Conservation (phyloP, 2,113 vertebrate species). For the Patagioenas fasciata region DNA sequence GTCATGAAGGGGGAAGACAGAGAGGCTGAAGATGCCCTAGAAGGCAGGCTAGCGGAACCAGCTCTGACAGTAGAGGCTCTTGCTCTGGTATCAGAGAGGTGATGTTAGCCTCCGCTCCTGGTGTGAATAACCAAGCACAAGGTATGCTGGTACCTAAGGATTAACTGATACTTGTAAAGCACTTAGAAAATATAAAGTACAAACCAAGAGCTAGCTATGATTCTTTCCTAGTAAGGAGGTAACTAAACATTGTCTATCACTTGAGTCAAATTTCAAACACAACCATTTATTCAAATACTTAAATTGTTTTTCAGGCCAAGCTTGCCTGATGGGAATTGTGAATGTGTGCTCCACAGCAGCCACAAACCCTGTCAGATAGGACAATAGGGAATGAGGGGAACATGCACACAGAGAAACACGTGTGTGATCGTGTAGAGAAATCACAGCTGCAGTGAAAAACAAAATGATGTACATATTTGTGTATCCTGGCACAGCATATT, state of each 20-base stretch:
- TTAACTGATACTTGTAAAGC: slow-evolving; percentile 14
- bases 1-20: background rate
- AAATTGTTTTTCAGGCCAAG: slow-evolving; percentile 23
- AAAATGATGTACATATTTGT: background rate
- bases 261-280: slow-evolving; percentile 32
- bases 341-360: slow-evolving; percentile 22
- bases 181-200: slow-evolving; percentile 8
- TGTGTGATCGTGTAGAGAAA: background rate
- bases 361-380: slow-evolving; percentile 30
- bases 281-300: slow-evolving; percentile 44
- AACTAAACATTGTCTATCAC: slow-evolving; percentile 40
- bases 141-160: background rate
- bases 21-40: background rate
- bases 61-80: background rate
- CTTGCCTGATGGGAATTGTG: slow-evolving; percentile 42
- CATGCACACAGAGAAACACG: background rate
- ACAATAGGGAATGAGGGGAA: background rate
- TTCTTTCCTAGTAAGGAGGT: slow-evolving; percentile 47
- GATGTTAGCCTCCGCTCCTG: background rate
- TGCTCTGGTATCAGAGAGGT: background rate
- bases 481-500: background rate
- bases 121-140: background rate
- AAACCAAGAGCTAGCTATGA: slow-evolving; percentile 6
- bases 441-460: background rate
- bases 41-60: background rate